Evolutionary conservation across 2,113 vertebrate genomes (phyloP).

Genomic region (Peromyscus maniculatus): DNA sequence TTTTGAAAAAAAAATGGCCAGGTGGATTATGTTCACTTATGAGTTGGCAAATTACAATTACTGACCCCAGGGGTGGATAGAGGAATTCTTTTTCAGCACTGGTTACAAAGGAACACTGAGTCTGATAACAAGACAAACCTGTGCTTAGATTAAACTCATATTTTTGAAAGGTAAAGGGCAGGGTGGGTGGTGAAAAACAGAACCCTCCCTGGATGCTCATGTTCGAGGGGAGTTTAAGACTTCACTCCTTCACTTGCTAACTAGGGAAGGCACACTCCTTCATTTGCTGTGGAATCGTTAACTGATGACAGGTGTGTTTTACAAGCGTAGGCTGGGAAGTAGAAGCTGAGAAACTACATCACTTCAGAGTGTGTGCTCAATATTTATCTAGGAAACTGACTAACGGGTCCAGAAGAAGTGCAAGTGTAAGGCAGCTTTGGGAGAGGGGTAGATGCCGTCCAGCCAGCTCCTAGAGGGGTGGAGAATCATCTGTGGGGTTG

Average conservation of each 20-base stretch:
- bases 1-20: not conserved
- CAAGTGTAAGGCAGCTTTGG: not conserved
- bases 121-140: not conserved
- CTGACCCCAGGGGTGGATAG: not conserved
- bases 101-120: conserved; percentile 24
- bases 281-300: not conserved
- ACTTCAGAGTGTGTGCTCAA: not conserved
- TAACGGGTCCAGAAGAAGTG: not conserved
- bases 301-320: conserved; percentile 18
- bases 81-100: not conserved
- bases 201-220: not conserved
- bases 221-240: not conserved
- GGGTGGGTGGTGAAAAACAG: not conserved
- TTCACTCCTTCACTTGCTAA: not conserved
- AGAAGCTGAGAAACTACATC: not conserved
- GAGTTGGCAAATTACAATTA: conserved; percentile 45
- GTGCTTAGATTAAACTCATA: not conserved
- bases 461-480: not conserved
- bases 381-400: not conserved
- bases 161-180: not conserved
- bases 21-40: conserved; percentile 17
- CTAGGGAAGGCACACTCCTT: not conserved
- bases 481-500: not conserved
- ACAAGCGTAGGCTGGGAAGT: not conserved
- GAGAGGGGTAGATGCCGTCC: not conserved